Conservation (phyloP, 2,797 vertebrate genomes). For the Staurois parvus region DNA sequence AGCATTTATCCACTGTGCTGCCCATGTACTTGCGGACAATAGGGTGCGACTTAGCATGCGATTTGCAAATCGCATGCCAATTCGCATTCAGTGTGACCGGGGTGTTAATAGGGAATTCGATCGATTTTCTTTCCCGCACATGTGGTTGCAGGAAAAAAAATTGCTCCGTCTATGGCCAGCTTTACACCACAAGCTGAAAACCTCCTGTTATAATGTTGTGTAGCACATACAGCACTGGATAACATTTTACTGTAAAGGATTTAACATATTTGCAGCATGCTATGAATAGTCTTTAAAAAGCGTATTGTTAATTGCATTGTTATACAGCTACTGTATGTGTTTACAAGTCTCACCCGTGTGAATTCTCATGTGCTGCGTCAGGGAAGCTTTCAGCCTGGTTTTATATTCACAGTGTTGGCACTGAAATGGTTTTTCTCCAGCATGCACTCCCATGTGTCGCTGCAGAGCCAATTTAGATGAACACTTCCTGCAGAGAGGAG, state of each 20-base stretch:
- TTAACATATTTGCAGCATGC: neutral
- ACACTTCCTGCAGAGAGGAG: conserved; percentile 73
- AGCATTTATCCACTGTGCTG: too few species aligned
- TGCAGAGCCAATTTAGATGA: conserved; percentile 74
- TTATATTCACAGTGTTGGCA: conserved; percentile 73
- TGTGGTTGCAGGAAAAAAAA: too few species aligned
- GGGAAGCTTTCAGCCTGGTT: conserved; percentile 76
- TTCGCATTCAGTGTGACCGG: too few species aligned
- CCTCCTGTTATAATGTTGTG: neutral
- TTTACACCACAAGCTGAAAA: too few species aligned
- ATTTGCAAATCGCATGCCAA: too few species aligned
- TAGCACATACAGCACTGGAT: neutral
- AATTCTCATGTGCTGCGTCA: conserved; percentile 74
- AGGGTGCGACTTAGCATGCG: too few species aligned
- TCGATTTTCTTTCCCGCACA: too few species aligned
- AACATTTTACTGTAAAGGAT: neutral
- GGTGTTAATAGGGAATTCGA: too few species aligned
- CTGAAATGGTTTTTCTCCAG: conserved; percentile 74
- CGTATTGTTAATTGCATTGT: neutral
- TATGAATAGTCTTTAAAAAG: neutral
- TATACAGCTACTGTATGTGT: neutral
- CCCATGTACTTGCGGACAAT: too few species aligned
- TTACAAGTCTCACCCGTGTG: conserved; percentile 71
- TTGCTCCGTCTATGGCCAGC: too few species aligned
- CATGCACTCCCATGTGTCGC: conserved; percentile 74